Evolutionary conservation across 2,888 invertebrate species (phyloP).

Genomic region (Cryptocheilus praepositus): DNA sequence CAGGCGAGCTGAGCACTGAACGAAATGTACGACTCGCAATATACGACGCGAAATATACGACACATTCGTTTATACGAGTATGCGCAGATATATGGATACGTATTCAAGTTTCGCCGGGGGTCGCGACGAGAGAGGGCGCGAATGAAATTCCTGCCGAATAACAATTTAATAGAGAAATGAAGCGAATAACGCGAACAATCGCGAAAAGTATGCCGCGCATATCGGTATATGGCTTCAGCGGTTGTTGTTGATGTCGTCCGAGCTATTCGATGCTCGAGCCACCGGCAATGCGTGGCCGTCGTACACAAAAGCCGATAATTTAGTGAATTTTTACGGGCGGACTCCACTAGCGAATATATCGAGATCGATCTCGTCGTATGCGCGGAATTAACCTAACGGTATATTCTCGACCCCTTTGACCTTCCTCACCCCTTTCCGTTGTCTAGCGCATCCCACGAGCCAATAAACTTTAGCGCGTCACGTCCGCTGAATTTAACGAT

Average conservation of each 20-base stretch:
- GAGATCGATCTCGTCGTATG: constrained; percentile 26
- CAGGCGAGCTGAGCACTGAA: too few species aligned
- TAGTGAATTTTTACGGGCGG: constrained; percentile 41
- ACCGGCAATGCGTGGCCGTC: constrained; percentile 12
- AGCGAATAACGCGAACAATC: constrained; percentile 43
- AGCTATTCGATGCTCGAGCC: constrained; percentile 20
- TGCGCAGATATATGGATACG: too few species aligned
- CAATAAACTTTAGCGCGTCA: too few species aligned
- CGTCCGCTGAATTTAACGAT: not conserved
- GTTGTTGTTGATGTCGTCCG: constrained; percentile 23
- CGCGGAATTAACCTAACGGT: constrained; percentile 36
- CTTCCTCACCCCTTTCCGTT: constrained; percentile 19
- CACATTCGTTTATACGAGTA: not conserved
- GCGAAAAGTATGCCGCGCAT: constrained; percentile 44
- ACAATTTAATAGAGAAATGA: constrained; percentile 54
- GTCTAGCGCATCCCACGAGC: constrained; percentile 19
- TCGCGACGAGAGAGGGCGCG: not conserved
- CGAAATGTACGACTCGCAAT: too few species aligned
- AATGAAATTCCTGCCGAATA: constrained; percentile 28
- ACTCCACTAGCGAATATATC: constrained; percentile 25
- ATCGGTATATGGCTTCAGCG: constrained; percentile 34
- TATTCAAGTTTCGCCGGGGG: too few species aligned
- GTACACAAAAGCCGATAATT: constrained; percentile 40
- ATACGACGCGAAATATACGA: not conserved
- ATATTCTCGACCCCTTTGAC: constrained; percentile 25